A percentile compares a stretch with the other conserved stretches of the same genome.
Evolutionary conservation across 2,888 invertebrate species (phyloP).

Genomic region (Diadegma fenestrale): DNA sequence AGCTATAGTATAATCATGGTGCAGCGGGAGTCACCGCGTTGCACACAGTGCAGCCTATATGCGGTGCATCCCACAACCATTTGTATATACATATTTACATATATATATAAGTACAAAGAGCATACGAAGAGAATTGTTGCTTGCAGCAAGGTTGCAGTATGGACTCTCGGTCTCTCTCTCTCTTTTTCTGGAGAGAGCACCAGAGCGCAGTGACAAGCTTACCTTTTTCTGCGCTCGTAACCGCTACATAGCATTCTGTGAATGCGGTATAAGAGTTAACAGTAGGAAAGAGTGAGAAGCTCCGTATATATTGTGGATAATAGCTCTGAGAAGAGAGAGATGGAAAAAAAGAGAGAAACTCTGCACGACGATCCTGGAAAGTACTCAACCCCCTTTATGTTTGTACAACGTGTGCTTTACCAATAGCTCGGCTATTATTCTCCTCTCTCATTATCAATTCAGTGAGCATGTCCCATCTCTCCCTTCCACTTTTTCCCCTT

Average conservation of each 20-base stretch:
- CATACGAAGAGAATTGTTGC: slow-evolving; percentile 58
- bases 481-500: background rate
- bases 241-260: slow-evolving; percentile 49
- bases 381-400: slow-evolving; percentile 47
- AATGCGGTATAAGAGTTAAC: slow-evolving; percentile 53
- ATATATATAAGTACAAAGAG: slow-evolving; percentile 24
- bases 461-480: slow-evolving; percentile 37
- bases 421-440: slow-evolving; percentile 66
- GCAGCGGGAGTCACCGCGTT: slow-evolving; percentile 56
- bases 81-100: slow-evolving; percentile 26
- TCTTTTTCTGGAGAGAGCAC: background rate
- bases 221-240: slow-evolving; percentile 65
- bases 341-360: slow-evolving; percentile 23
- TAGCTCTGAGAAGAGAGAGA: slow-evolving; percentile 24
- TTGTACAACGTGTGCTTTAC: slow-evolving; percentile 64
- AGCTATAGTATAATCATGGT: slow-evolving; percentile 54
- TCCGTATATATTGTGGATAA: slow-evolving; percentile 28
- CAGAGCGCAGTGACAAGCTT: slow-evolving; percentile 77
- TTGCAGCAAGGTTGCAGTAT: slow-evolving; percentile 53
- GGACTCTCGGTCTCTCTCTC: background rate
- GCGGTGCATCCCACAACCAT: slow-evolving; percentile 52
- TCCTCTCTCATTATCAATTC: slow-evolving; percentile 64
- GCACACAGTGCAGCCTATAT: slow-evolving; percentile 40
- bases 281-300: slow-evolving; percentile 45
- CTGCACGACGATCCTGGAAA: slow-evolving; percentile 60